Evolutionary conservation across 2,888 invertebrate genomes (phyloP), one percentile per base, ranked within the genome.

Genomic region (Matsumyia berberina): DNA sequence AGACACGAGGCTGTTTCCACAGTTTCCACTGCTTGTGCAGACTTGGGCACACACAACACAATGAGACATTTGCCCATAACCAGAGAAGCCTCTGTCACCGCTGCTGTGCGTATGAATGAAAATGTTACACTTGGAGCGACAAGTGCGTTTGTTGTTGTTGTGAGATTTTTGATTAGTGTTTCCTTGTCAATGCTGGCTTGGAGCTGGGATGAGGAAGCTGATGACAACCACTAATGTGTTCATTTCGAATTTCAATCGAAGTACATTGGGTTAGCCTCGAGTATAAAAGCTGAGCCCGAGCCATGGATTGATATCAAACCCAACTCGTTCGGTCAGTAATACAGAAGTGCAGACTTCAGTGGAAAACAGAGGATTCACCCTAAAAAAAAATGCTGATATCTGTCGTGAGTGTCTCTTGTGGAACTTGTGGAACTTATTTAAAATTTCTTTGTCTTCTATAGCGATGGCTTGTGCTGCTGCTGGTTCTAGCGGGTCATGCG

Each of bases 381-480:
- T 39, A 15, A 12, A 8, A 15, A 12, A 8, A 74, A 85, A 85
- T 85, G 85, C 64, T 80, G 80, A 70, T 80, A 42, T 80, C 74
- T 37, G 66, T 70, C 24, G 85, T 85, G 15, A 85, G 85, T 85
- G 53, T 24, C 9, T 8, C 6, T n/a, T 5, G 12, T 29, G 17
- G 29, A 39, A 29, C n/a, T n/a, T 33, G 29, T 5, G 31, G 6
- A 69, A 8, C n/a, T 15, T 2, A 42, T 51, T 19, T 31, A 19
- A 44, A 49, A 5, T 33, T 2, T 12, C 17, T 19, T 3, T 31
- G 3, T 69, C 37, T 62, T 19, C 17, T 24, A 11, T 12, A 85
- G 85, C 74, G 80, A 55, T 85, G 85, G 85, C 39, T 74, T 12
- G 49, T 73, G 31, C 31, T 85, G 44, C 33, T 85, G 44, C 33